These are phyloP conservation scores for Sturnus vulgaris DNA, from an alignment of 2,113 vertebrate genomes.

Conservation along the genomic window DNA sequence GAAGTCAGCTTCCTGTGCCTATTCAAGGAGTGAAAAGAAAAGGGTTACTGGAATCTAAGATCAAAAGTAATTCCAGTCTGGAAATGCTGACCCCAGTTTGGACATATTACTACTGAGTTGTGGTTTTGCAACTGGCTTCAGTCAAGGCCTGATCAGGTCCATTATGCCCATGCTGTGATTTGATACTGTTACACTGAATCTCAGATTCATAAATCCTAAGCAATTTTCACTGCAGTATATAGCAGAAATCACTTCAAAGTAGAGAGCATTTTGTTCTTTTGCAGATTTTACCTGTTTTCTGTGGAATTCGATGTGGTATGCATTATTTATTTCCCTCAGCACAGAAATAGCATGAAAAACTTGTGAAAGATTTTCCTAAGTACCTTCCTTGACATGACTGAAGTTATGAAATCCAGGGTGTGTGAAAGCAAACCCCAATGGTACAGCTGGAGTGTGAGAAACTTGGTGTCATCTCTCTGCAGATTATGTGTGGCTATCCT, in stretches of 20 bases:
- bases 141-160: background rate
- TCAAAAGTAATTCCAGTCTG: background rate
- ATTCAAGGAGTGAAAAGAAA: background rate
- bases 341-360: background rate
- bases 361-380: background rate
- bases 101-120: background rate
- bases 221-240: conserved; percentile 15
- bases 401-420: background rate
- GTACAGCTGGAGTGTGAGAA: background rate
- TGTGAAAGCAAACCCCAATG: background rate
- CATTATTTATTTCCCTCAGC: background rate
- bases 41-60: background rate
- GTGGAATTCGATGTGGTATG: background rate
- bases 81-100: background rate
- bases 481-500: background rate
- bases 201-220: background rate
- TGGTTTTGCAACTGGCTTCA: background rate
- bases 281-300: background rate
- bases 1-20: background rate
- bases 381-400: background rate
- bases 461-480: background rate
- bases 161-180: background rate
- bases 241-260: conserved; percentile 6
- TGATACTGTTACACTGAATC: background rate
- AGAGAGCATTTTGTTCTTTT: background rate